These are phyloP conservation scores for Otolemur garnettii DNA, from an alignment of 2,113 vertebrate genomes.

Conservation along the genomic window DNA sequence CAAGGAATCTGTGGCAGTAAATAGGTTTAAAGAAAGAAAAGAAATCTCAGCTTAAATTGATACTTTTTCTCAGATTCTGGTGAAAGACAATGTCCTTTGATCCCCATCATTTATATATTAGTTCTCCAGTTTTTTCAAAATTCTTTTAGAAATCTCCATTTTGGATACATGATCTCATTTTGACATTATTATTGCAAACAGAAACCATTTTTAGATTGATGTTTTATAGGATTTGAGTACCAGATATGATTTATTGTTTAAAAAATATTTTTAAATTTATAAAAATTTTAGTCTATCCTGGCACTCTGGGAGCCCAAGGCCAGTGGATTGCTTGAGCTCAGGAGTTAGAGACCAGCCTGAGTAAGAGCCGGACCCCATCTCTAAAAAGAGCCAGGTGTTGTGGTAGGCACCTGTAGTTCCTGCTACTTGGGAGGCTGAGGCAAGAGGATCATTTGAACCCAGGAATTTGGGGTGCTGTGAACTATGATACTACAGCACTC, in stretches of 20 bases:
- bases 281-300: neutral
- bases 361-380: too few species aligned
- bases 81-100: neutral
- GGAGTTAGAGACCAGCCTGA: too few species aligned
- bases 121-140: constrained; percentile 15
- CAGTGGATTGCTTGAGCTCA: too few species aligned
- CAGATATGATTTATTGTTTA: constrained; percentile 28
- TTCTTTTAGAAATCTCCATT: neutral
- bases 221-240: neutral
- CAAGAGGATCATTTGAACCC: too few species aligned
- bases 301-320: too few species aligned
- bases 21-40: neutral
- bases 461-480: too few species aligned
- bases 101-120: neutral
- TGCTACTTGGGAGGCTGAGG: too few species aligned
- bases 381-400: too few species aligned
- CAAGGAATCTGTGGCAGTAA: neutral
- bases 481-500: too few species aligned
- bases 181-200: neutral
- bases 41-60: neutral
- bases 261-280: neutral
- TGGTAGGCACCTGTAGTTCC: too few species aligned
- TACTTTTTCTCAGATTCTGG: neutral
- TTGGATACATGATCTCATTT: neutral
- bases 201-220: neutral